Base-by-base conservation (phyloP, 2,888 invertebrate genomes). In the Rotaria sp. region DNA sequence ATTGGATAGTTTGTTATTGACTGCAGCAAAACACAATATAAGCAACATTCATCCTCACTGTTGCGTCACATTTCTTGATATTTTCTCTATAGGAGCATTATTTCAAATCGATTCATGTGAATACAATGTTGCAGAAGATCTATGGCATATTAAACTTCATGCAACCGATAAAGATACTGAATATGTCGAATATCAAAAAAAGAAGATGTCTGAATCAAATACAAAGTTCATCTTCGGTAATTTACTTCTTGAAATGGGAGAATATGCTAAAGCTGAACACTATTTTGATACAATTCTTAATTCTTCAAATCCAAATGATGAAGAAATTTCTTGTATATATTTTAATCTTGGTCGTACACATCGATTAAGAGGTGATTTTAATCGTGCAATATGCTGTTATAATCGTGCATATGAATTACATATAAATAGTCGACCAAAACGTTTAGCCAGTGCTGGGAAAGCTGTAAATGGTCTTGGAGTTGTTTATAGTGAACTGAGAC, bases 271-370 rank as follows among this genome's bases (percentile, higher is more conserved):
- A 45, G 41, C 80, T 11, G 45, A 45, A 45, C 45, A 15, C 45
- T 80, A 80, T 45, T 80, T 80, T 45, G 80, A 80, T 45, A 80
- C 41, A n/a, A 80, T 80, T 80, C 35, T 67, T 21, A 67, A 21
- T 35, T 67, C 67, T 21, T 80, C 80, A 13, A 80, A 80, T n/a
- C 80, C 80, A 13, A 80, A 80, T n/a, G 45, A 80, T 80, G 80
- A 80, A 80, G 45, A 80, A 80, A 45, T 80, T 15, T 45, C 80
- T 45, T 80, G 80, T 80, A 41, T 80, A 18, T 80, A 45, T 80
- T 80, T 45, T 45, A 80, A 80, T 80, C n/a, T 80, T 26, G 80
- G 80, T n/a, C 80, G 41, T 80, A 45, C 80, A n/a, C 45, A 80
- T 80, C 13, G 80, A 5, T n/a, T 80, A 10, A 80, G 45, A 45